These are phyloP conservation scores for Zaprionus capensis DNA, from an alignment of 1,140 invertebrate genomes.

Conservation along the genomic window DNA sequence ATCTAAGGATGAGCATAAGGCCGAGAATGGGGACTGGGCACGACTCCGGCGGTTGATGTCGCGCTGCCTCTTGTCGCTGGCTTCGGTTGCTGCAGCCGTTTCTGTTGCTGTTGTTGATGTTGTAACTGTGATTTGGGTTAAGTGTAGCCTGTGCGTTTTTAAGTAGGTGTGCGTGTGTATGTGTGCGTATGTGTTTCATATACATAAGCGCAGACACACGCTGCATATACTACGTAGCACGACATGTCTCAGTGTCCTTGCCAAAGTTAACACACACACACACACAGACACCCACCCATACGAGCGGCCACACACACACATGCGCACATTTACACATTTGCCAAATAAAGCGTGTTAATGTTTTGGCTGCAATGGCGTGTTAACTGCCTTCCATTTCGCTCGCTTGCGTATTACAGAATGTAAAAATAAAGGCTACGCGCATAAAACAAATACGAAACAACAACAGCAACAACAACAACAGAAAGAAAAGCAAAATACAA, in stretches of 20 bases:
- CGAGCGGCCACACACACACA: slow-evolving; percentile 8
- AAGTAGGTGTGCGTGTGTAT: slow-evolving; percentile 67
- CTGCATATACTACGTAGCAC: slow-evolving; percentile 2
- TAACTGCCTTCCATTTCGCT: slow-evolving; percentile 78
- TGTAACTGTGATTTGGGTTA: slow-evolving; percentile 76
- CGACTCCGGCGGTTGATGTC: slow-evolving; percentile 53
- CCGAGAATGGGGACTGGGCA: slow-evolving; percentile 7
- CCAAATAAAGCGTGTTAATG: slow-evolving; percentile 82
- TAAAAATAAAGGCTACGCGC: slow-evolving; percentile 56
- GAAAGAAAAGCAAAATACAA: slow-evolving; percentile 46
- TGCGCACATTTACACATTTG: slow-evolving; percentile 60
- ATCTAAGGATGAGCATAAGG: slow-evolving; percentile 47
- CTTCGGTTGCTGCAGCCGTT: slow-evolving; percentile 35
- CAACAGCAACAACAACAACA: slow-evolving; percentile 3
- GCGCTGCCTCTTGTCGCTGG: slow-evolving; percentile 27
- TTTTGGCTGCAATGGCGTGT: slow-evolving; percentile 74
- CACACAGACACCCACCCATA: slow-evolving; percentile 11
- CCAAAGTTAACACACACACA: slow-evolving; percentile 13
- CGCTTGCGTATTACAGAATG: slow-evolving; percentile 70
- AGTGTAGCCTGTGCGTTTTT: slow-evolving; percentile 78
- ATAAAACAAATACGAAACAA: slow-evolving; percentile 60
- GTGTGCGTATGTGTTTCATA: slow-evolving; percentile 45
- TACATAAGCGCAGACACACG: neutral
- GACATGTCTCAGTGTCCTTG: slow-evolving; percentile 57
- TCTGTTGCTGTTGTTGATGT: slow-evolving; percentile 15